A percentile compares a stretch with the other conserved stretches of the same genome.
Evolutionary conservation across 2,888 invertebrate species (phyloP).

Genomic region (Chloroclystis v-ata): DNA sequence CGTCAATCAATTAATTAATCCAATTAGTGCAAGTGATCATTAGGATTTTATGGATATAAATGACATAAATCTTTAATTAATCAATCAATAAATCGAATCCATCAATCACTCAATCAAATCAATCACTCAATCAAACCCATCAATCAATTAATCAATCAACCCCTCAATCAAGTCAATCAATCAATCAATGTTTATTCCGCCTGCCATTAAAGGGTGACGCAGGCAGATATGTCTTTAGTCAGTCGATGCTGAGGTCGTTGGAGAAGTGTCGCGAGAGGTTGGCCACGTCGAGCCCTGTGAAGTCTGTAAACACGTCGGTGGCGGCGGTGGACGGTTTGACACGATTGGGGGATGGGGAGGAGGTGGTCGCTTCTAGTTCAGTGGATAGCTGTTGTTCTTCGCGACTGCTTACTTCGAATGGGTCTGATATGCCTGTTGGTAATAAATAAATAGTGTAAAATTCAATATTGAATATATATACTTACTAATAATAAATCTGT

Average conservation of each 20-base stretch:
- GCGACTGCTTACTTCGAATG: slow-evolving; percentile 69
- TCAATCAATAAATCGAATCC: too few species aligned
- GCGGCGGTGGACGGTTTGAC: slow-evolving; percentile 49
- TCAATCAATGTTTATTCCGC: slow-evolving; percentile 32
- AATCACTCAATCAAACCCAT: too few species aligned
- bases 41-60: too few species aligned
- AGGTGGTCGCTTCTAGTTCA: slow-evolving; percentile 51
- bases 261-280: slow-evolving; percentile 71
- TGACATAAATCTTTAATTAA: too few species aligned
- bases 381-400: slow-evolving; percentile 53
- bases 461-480: too few species aligned
- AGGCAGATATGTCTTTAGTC: slow-evolving; percentile 70
- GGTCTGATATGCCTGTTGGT: slow-evolving; percentile 66
- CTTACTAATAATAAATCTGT: too few species aligned
- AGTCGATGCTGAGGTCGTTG: slow-evolving; percentile 72
- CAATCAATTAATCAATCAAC: too few species aligned
- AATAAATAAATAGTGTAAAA: not conserved
- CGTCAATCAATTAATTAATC: too few species aligned
- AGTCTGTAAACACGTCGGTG: slow-evolving; percentile 68
- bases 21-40: too few species aligned
- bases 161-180: too few species aligned
- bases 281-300: slow-evolving; percentile 68
- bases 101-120: too few species aligned
- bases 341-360: slow-evolving; percentile 37
- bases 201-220: slow-evolving; percentile 58